Percentiles rank a stretch among this genome's conserved stretches.
Evolutionary conservation across 2,888 invertebrate species (phyloP).

Genomic region (Subacronicta megacephala): DNA sequence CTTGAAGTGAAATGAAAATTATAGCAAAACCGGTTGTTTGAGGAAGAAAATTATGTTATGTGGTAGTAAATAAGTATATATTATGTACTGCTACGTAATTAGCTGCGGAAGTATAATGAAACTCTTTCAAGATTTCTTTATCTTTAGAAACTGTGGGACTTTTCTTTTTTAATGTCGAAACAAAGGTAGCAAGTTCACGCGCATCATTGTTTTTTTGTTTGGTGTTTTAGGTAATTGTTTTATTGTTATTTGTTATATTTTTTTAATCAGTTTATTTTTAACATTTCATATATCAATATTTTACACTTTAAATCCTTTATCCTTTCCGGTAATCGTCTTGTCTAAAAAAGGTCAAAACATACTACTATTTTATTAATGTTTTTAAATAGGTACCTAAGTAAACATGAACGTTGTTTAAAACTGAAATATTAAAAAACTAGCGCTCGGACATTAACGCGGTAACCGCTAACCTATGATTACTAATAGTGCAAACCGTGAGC

Average conservation of each 20-base stretch:
- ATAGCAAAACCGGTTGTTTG: slow-evolving; percentile 25
- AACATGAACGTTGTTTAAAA: not conserved
- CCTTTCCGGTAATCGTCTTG: not conserved
- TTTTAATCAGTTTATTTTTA: too few relatives aligned
- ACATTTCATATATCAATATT: too few relatives aligned
- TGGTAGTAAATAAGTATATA: slow-evolving; percentile 16
- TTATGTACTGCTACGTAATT: slow-evolving; percentile 26
- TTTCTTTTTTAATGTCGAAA: not conserved
- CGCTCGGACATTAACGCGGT: not conserved
- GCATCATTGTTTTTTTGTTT: not conserved
- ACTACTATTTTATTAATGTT: too few relatives aligned
- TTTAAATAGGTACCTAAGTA: too few relatives aligned
- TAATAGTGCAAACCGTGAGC: slow-evolving; percentile 29
- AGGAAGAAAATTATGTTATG: slow-evolving; percentile 50
- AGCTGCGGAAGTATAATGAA: slow-evolving; percentile 27
- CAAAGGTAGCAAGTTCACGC: not conserved
- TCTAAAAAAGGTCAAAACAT: not conserved
- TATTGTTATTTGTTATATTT: too few relatives aligned
- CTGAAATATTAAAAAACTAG: not conserved
- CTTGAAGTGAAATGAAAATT: slow-evolving; percentile 61
- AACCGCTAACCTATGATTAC: slow-evolving; percentile 33
- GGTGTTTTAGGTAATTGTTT: too few relatives aligned
- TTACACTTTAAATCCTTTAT: too few relatives aligned
- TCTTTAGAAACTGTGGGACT: not conserved
- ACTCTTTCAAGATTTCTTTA: slow-evolving; percentile 16